Evolutionary conservation across 1,140 invertebrate species (phyloP).

Genomic region (Hydropsyche tenuis): DNA sequence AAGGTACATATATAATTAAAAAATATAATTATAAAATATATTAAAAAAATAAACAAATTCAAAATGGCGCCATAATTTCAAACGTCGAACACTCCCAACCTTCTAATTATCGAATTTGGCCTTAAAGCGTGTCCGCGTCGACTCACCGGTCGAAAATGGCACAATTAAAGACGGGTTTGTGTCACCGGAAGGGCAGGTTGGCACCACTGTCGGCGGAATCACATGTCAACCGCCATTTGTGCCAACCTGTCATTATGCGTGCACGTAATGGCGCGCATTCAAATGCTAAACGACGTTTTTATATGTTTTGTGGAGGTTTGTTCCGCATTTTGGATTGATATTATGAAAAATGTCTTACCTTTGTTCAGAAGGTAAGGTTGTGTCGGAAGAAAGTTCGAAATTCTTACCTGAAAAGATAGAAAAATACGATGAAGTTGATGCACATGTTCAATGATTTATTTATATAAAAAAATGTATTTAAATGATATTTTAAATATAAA

Average conservation of each 20-base stretch:
- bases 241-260: neutral
- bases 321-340: no score
- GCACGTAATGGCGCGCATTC: neutral
- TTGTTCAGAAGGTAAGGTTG: neutral
- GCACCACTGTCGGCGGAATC: constrained; percentile 5
- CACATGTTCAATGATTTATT: no score
- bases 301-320: neutral
- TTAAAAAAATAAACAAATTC: no score
- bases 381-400: neutral
- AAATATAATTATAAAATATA: no score
- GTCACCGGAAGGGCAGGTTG: constrained; percentile 8
- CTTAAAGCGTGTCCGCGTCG: neutral
- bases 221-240: neutral
- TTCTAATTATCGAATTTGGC: neutral
- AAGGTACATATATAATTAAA: no score
- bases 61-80: no score
- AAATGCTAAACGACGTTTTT: neutral
- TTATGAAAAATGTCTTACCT: neutral
- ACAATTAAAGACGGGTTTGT: neutral
- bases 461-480: no score
- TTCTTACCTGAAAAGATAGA: no score
- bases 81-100: neutral
- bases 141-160: neutral
- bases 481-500: no score
- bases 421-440: no score